These are phyloP conservation scores for Opisthocomus hoazin DNA, from an alignment of 2,113 vertebrate species.

Conservation along the genomic window DNA sequence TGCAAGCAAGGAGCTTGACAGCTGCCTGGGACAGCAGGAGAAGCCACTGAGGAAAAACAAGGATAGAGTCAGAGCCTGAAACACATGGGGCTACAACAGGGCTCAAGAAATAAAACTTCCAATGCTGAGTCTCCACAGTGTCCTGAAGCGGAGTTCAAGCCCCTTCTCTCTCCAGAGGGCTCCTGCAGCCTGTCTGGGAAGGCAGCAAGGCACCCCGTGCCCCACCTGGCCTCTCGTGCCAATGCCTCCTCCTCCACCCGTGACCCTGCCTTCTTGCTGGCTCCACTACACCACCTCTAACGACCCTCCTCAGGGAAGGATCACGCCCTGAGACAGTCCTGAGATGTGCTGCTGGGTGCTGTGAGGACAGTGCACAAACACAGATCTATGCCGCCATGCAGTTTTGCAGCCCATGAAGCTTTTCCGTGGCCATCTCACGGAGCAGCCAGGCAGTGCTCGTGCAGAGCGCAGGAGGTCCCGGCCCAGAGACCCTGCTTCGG, in stretches of 20 bases:
- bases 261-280: background rate
- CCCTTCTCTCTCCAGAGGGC: background rate
- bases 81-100: background rate
- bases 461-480: background rate
- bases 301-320: rapidly evolving
- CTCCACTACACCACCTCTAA: background rate
- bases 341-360: background rate
- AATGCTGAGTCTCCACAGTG: rapidly evolving
- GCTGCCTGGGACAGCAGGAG: background rate
- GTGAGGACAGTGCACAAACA: background rate
- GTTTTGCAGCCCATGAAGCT: background rate
- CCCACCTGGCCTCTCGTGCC: background rate
- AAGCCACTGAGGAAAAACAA: background rate
- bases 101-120: background rate
- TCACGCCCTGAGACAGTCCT: background rate
- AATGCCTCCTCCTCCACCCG: rapidly evolving
- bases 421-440: background rate
- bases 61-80: background rate
- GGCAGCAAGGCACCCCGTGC: background rate
- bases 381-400: rapidly evolving
- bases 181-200: background rate
- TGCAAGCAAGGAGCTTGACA: conserved; percentile 2
- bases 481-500: background rate
- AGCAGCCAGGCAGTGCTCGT: rapidly evolving
- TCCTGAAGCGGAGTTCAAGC: background rate